These are phyloP conservation scores for Onthophagus taurus DNA, from an alignment of 1,140 invertebrate genomes.

Conservation along the genomic window DNA sequence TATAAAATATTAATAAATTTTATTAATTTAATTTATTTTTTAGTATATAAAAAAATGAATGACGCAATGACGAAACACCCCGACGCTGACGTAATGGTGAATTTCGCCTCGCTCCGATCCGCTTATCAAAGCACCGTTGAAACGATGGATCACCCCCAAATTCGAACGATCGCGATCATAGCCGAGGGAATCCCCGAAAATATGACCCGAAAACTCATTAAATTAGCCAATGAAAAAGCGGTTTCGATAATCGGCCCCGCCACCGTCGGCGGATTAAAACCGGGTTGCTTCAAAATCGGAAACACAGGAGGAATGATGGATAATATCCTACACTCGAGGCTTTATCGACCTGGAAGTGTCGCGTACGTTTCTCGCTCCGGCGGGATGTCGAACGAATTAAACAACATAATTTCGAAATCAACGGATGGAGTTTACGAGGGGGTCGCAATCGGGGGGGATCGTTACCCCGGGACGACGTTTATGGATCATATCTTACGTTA, in stretches of 20 bases:
- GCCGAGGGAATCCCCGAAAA: constrained; percentile 99
- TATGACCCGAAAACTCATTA: constrained; percentile 90
- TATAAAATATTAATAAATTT: too few species aligned
- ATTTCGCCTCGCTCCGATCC: constrained; percentile 95
- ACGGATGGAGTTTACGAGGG: constrained; percentile 97
- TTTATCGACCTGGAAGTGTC: constrained; percentile 93
- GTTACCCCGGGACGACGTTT: constrained; percentile 97
- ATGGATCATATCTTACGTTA: constrained; percentile 93
- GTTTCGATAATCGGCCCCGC: constrained; percentile 93
- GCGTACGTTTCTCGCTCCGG: constrained; percentile 97
- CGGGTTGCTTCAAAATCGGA: constrained; percentile 98
- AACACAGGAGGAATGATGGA: constrained; percentile 99
- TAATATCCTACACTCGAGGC: constrained; percentile 94
- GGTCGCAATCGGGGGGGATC: constrained; percentile 98
- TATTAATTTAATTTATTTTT: too few species aligned
- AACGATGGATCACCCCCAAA: constrained; percentile 83
- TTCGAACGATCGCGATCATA: constrained; percentile 96
- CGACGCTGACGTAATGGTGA: constrained; percentile 95
- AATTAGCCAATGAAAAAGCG: constrained; percentile 67
- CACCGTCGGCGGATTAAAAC: constrained; percentile 96
- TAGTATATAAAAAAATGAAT: constrained; percentile 95
- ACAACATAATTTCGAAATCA: constrained; percentile 95
- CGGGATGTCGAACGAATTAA: constrained; percentile 99
- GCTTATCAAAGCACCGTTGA: constrained; percentile 97
- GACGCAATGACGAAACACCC: constrained; percentile 91